phyloP scores from a whole-genome alignment of 2,113 vertebrate genomes.

The Rhineura floridana region DNA sequence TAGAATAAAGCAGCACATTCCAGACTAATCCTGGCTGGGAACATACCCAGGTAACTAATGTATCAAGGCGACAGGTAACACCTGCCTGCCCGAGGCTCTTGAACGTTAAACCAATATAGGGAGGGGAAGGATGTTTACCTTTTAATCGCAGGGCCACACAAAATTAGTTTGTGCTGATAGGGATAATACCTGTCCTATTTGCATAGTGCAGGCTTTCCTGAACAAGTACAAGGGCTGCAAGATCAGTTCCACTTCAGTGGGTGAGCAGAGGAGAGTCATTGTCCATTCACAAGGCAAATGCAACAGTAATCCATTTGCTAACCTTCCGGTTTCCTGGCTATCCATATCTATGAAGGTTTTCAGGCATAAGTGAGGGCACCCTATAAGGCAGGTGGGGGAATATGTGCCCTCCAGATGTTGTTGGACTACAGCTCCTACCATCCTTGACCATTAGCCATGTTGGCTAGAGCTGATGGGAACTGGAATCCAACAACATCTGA shows the following conservation, averaged over 20 bases:
- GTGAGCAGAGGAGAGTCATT: not conserved
- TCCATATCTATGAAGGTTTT: not conserved
- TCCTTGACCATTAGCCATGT: too few species aligned
- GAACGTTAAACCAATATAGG: not conserved
- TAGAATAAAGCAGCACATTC: not conserved
- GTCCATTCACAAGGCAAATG: not conserved
- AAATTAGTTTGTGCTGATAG: conserved; percentile 5
- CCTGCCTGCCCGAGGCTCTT: not conserved
- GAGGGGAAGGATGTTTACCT: not conserved
- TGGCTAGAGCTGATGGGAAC: too few species aligned
- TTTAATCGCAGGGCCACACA: not conserved
- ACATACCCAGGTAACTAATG: not conserved
- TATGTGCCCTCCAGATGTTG: too few species aligned
- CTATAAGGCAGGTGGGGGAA: not conserved
- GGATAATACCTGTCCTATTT: not conserved
- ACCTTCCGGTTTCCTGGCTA: not conserved
- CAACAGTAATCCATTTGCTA: not conserved
- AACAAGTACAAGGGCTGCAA: not conserved
- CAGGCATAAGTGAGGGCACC: not conserved
- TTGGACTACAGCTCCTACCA: too few species aligned
- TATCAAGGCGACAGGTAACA: conserved; percentile 1
- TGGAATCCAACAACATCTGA: too few species aligned
- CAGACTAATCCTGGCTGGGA: not conserved
- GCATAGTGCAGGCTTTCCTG: not conserved
- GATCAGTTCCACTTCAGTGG: conserved; percentile 2